These are phyloP conservation scores for Leucophenga maculata DNA, from an alignment of 2,888 invertebrate genomes.

Conservation along the genomic window DNA sequence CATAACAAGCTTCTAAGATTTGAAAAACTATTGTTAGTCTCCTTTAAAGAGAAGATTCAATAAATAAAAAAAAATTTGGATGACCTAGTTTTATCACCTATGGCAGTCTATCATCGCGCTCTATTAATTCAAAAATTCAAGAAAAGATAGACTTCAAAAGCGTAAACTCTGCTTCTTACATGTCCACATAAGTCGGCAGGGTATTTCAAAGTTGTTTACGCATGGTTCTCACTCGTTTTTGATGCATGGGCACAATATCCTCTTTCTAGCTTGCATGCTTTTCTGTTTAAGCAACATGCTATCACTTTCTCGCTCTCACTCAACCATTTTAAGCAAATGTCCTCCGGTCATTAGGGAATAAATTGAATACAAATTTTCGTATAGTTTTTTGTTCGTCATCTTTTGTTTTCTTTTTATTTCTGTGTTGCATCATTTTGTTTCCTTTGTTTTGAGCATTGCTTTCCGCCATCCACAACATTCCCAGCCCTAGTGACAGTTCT, in stretches of 20 bases:
- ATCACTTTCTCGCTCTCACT: background rate
- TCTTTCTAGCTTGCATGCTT: background rate
- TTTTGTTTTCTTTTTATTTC: conserved; percentile 18
- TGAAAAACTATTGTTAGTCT: too few relatives aligned
- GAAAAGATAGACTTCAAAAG: too few relatives aligned
- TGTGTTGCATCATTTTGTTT: conserved; percentile 4
- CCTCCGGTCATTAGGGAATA: conserved; percentile 48
- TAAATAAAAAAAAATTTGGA: too few relatives aligned
- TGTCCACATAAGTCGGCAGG: too few relatives aligned
- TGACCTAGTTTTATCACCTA: too few relatives aligned
- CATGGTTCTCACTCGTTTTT: background rate
- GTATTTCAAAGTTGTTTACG: too few relatives aligned
- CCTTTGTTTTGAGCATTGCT: background rate
- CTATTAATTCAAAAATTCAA: too few relatives aligned
- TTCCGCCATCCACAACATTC: conserved; percentile 14
- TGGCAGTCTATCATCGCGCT: too few relatives aligned
- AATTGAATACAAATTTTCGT: conserved; percentile 50
- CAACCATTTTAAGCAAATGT: conserved; percentile 29
- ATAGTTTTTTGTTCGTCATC: conserved; percentile 15
- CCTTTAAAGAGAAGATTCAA: too few relatives aligned
- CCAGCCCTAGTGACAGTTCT: conserved; percentile 33
- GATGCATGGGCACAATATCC: background rate
- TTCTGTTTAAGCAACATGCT: conserved; percentile 30
- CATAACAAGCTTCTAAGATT: too few relatives aligned
- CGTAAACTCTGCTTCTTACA: too few relatives aligned